Evolutionary conservation across 2,113 vertebrate genomes (phyloP), one percentile per base, ranked within the genome.

Genomic region (Bufo bufo): DNA sequence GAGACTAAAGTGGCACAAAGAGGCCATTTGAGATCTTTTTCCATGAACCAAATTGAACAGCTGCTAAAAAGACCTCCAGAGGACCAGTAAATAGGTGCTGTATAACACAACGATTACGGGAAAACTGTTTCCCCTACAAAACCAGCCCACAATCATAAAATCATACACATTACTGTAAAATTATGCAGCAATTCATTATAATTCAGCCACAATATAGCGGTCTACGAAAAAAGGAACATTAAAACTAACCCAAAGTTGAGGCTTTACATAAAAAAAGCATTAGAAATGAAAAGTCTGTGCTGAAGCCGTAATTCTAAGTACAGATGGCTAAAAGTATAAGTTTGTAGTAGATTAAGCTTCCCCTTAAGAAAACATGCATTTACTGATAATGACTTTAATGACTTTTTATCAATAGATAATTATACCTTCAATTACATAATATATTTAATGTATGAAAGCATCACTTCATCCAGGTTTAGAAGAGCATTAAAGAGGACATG

Each of bases 351-450:
- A 75, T 75, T 14, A 75, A 19, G 47, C 72, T 49, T 49, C 72
- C 9, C 45, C 47, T 19, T 47, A 75, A 75, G 72, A 49, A 75
- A 75, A 20, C 72, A 49, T 75, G 43, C 72, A 50, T 45, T 75
- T 16, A 20, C 72, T 50, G 45, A 19, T 75, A 75, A 75, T 75
- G 72, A 50, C 72, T 75, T 75, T 75, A 75, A 75, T 75, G 72
- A 75, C 47, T 75, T 75, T 49, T 49, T 75, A 74, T 74, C 43
- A 74, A 74, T 75, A 75, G 72, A 75, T 75, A 75, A 75, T 75
- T 19, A 75, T 47, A 50, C 72, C 47, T 75, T 75, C 47, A 75
- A 20, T 75, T 75, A 75, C 4, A 50, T 7, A 75, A 20, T 50
- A 50, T 75, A 20, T 50, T 75, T 20, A 75, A 75, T 75, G 72